These are phyloP conservation scores for Lampris megalopsis DNA, from an alignment of 2,113 vertebrate species.

Conservation along the genomic window DNA sequence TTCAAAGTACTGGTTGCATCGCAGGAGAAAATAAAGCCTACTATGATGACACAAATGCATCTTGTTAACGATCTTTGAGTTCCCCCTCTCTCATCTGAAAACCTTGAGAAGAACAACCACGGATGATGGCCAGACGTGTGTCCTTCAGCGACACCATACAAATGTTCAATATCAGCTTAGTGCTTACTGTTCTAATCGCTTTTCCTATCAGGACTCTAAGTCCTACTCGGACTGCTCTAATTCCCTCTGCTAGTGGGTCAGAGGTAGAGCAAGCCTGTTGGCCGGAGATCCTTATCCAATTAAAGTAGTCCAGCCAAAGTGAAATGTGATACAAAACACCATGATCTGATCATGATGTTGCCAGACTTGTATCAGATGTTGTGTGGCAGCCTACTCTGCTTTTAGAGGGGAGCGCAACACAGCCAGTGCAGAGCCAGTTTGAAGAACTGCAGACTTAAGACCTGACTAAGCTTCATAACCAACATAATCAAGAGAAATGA, in stretches of 20 bases:
- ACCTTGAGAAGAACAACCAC: background rate
- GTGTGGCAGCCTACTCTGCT: constrained; percentile 30
- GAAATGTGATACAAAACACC: constrained; percentile 59
- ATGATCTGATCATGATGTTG: constrained; percentile 57
- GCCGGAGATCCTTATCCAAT: constrained; percentile 69
- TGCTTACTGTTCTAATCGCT: constrained; percentile 39
- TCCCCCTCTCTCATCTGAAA: background rate
- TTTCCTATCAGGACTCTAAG: constrained; percentile 35
- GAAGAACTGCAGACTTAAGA: background rate
- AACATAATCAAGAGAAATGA: constrained; percentile 45
- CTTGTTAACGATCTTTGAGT: no score
- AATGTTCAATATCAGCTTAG: background rate
- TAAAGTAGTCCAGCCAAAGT: constrained; percentile 65
- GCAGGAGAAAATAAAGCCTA: constrained; percentile 10
- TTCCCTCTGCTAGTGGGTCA: constrained; percentile 57
- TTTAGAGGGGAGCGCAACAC: constrained; percentile 20
- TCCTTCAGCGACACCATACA: constrained; percentile 23
- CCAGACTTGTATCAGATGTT: constrained; percentile 48
- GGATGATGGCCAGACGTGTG: background rate
- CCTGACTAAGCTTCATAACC: constrained; percentile 44
- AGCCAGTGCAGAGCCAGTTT: constrained; percentile 19
- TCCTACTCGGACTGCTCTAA: constrained; percentile 46
- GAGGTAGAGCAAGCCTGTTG: constrained; percentile 54
- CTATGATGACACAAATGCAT: background rate
- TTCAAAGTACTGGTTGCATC: constrained; percentile 5